phyloP scores from a whole-genome alignment of 2,797 vertebrate genomes.

The Lacerta viridis region DNA sequence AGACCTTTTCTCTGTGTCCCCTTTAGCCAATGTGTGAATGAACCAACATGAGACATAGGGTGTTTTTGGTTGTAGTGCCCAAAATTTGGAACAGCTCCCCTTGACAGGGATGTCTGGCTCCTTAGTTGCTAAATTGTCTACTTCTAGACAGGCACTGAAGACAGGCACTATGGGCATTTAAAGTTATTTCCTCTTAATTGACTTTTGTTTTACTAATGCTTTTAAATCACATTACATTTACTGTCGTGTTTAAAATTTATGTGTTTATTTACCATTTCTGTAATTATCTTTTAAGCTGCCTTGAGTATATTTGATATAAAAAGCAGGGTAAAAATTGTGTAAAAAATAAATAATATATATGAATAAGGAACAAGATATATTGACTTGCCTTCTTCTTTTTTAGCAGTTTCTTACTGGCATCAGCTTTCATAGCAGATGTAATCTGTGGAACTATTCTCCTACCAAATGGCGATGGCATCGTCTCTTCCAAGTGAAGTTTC shows the following conservation, averaged over 20 bases:
- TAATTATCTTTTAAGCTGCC: not conserved
- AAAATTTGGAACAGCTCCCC: not conserved
- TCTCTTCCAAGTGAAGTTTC: slow-evolving; percentile 95
- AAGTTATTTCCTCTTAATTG: not conserved
- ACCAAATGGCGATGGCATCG: slow-evolving; percentile 92
- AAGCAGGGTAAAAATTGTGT: not conserved
- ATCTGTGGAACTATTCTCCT: slow-evolving; percentile 93
- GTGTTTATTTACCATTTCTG: not conserved
- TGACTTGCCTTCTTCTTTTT: slow-evolving; percentile 94
- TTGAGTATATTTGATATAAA: not conserved
- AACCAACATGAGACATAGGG: not conserved
- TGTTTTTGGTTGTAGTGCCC: not conserved
- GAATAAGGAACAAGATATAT: not conserved
- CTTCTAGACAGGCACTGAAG: not conserved
- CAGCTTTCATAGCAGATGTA: slow-evolving; percentile 90
- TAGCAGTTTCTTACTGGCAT: slow-evolving; percentile 91
- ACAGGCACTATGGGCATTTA: not conserved
- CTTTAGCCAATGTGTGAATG: not conserved
- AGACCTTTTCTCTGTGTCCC: not conserved
- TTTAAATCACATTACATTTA: not conserved
- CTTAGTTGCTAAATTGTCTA: not conserved
- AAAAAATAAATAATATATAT: slow-evolving; percentile 13
- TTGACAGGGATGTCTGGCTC: not conserved
- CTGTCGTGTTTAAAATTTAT: not conserved
- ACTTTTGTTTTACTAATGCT: not conserved